These are phyloP conservation scores for Sylvilagus bachmani DNA, from an alignment of 2,113 vertebrate species.

Conservation along the genomic window DNA sequence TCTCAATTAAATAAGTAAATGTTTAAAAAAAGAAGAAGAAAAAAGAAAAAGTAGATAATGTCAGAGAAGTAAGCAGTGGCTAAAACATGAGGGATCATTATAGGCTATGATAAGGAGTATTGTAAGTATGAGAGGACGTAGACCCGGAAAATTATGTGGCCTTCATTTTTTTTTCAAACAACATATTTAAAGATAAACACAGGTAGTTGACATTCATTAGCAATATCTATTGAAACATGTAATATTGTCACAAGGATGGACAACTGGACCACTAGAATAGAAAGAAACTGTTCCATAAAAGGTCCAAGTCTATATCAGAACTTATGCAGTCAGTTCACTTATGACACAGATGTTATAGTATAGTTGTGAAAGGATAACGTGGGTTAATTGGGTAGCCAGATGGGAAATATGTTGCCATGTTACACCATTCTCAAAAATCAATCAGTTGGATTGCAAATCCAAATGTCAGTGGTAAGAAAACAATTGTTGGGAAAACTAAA, in stretches of 20 bases:
- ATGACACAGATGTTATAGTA: background rate
- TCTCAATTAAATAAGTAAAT: no score
- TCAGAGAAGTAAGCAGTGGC: background rate
- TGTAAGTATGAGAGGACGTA: background rate
- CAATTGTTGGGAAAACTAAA: background rate
- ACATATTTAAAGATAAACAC: background rate
- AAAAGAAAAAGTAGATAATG: background rate
- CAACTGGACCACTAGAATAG: background rate
- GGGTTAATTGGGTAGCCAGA: background rate
- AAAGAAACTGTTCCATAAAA: background rate
- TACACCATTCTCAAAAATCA: constrained; percentile 10
- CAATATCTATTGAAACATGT: background rate
- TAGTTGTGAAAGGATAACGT: background rate
- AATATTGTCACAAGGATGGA: background rate
- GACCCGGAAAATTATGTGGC: background rate
- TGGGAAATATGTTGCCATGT: background rate
- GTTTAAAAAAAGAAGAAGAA: no score
- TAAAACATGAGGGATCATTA: background rate
- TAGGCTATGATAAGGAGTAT: background rate
- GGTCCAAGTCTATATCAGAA: background rate
- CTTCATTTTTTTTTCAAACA: background rate
- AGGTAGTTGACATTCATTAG: background rate
- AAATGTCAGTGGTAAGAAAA: background rate
- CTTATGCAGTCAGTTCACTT: background rate
- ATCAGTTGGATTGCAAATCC: background rate